These are phyloP conservation scores for Brachyrhaphis roseni DNA, from an alignment of 2,797 vertebrate genomes.

Conservation along the genomic window DNA sequence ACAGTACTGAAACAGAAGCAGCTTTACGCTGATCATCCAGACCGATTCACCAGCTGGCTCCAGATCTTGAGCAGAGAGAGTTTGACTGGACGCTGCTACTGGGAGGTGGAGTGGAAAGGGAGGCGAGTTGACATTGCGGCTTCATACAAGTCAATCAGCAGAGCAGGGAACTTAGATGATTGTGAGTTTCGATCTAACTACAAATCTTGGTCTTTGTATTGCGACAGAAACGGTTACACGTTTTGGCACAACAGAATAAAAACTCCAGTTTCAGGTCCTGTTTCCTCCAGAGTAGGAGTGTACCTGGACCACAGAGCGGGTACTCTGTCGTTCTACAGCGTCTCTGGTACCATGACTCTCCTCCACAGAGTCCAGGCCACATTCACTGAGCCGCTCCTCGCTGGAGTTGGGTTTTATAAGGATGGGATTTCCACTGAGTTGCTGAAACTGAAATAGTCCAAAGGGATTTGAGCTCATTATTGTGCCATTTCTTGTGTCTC, in stretches of 20 bases:
- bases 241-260: constrained; percentile 1
- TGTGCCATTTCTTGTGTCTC: neutral
- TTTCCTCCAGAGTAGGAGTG: constrained; percentile 13
- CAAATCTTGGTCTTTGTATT: constrained; percentile 7
- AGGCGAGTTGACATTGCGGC: neutral
- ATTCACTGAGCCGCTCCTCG: constrained; percentile 4
- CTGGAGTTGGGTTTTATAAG: constrained; percentile 6
- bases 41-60: neutral
- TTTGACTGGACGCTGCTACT: neutral
- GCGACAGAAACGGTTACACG: neutral
- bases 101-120: constrained; percentile 6
- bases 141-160: neutral
- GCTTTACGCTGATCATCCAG: constrained; percentile 2
- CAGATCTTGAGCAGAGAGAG: constrained; percentile 6
- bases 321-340: constrained; percentile 6
- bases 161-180: neutral
- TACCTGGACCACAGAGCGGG: constrained; percentile 15
- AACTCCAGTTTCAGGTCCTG: constrained; percentile 4
- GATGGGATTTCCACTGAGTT: neutral
- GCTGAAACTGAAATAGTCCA: neutral
- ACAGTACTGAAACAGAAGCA: neutral
- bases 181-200: constrained; percentile 1
- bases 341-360: constrained; percentile 9
- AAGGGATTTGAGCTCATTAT: neutral
- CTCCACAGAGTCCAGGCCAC: constrained; percentile 9